Percentiles rank a stretch among this genome's conserved stretches.
phyloP scores from a whole-genome alignment of 2,113 vertebrate species.

The Morphnarchus princeps region DNA sequence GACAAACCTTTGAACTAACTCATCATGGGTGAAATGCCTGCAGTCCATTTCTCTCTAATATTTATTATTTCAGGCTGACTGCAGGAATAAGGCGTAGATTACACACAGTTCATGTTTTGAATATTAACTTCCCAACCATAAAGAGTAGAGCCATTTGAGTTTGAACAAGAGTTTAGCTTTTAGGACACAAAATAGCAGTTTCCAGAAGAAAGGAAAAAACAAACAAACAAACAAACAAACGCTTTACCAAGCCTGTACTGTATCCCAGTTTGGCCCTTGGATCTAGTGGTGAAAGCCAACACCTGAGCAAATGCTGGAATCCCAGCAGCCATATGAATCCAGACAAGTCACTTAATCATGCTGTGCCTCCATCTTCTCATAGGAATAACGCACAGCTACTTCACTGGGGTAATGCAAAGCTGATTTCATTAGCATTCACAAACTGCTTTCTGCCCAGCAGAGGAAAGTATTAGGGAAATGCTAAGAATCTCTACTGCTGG shows the following conservation, averaged over 20 bases:
- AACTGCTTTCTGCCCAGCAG: constrained; percentile 24
- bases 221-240: too few relatives aligned
- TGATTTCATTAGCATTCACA: constrained; percentile 47
- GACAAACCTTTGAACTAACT: not conserved
- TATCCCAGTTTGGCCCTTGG: not conserved
- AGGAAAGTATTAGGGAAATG: constrained; percentile 15
- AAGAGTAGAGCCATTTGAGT: not conserved
- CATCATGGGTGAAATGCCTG: not conserved
- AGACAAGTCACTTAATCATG: not conserved
- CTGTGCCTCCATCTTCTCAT: not conserved
- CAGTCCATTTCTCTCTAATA: not conserved
- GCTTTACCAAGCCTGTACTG: not conserved
- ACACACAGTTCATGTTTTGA: not conserved
- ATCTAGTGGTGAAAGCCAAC: not conserved
- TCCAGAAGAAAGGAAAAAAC: not conserved
- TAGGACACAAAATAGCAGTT: not conserved
- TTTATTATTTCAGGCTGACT: not conserved
- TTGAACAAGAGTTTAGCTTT: not conserved
- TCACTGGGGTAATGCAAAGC: not conserved
- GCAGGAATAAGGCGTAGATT: not conserved
- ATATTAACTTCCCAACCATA: not conserved
- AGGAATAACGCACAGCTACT: constrained; percentile 16
- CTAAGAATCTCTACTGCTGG: not conserved
- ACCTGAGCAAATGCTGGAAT: not conserved
- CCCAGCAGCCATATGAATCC: not conserved